These are phyloP conservation scores for Argya squamiceps DNA, from an alignment of 2,797 vertebrate genomes.

Conservation along the genomic window DNA sequence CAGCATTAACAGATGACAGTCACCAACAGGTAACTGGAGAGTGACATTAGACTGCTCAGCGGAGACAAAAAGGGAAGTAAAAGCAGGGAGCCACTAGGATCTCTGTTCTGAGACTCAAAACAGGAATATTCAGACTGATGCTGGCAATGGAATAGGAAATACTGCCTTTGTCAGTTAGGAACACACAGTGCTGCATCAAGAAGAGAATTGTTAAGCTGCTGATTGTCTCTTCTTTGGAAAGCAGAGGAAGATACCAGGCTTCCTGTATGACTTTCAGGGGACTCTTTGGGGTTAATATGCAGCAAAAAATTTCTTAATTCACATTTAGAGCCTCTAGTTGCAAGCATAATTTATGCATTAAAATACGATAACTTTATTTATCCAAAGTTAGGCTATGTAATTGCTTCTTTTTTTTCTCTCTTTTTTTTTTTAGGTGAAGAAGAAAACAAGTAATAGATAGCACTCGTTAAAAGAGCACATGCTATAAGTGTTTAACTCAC, in stretches of 20 bases:
- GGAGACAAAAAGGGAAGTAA: neutral
- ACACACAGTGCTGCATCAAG: rapidly evolving
- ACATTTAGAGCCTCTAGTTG: neutral
- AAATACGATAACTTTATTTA: neutral
- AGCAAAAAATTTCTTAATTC: neutral
- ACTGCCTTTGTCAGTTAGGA: neutral
- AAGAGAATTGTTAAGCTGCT: neutral
- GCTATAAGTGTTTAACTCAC: neutral
- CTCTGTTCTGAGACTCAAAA: neutral
- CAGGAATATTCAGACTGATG: neutral
- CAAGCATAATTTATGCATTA: neutral
- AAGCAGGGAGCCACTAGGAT: neutral
- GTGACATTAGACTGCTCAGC: neutral
- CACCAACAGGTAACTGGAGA: neutral
- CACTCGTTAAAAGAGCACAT: neutral
- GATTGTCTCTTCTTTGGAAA: neutral
- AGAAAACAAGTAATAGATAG: neutral
- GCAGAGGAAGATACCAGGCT: neutral
- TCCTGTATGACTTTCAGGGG: neutral
- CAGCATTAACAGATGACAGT: neutral
- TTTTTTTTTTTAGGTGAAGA: neutral
- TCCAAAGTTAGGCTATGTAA: neutral
- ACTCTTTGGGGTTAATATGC: neutral
- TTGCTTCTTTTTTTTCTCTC: too few species aligned
- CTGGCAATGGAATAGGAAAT: neutral